Evolutionary conservation across 2,797 vertebrate genomes (phyloP).

Genomic region (Mus spretus): DNA sequence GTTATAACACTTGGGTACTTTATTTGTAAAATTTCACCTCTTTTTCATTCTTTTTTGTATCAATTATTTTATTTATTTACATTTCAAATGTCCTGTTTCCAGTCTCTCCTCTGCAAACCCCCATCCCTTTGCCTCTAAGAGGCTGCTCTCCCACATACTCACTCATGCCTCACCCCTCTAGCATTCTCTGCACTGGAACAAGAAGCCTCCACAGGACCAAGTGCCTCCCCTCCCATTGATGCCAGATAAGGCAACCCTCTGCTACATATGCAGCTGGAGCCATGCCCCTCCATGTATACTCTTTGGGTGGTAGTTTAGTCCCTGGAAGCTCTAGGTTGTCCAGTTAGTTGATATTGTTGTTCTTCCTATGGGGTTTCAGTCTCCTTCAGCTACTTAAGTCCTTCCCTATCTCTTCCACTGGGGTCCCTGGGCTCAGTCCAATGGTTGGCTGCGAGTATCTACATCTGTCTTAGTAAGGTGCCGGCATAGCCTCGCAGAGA

Average conservation of each 20-base stretch:
- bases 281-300: not conserved
- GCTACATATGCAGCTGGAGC: not conserved
- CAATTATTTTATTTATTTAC: not conserved
- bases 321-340: not conserved
- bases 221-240: not conserved
- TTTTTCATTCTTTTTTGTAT: not conserved
- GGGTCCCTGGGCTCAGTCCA: not conserved
- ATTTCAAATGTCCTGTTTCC: not conserved
- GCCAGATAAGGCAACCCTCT: not conserved
- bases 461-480: not conserved
- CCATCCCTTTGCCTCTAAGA: not conserved
- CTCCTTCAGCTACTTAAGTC: not conserved
- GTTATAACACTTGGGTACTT: not conserved
- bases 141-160: not conserved
- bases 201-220: not conserved
- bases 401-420: not conserved
- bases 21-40: conserved; percentile 10
- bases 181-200: not conserved
- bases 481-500: not conserved
- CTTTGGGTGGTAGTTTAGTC: not conserved
- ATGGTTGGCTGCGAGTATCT: not conserved
- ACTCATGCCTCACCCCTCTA: not conserved
- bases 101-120: not conserved
- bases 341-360: not conserved
- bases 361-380: not conserved